These are phyloP conservation scores for Craterocephalus amniculus DNA, from an alignment of 2,797 vertebrate genomes.

Conservation along the genomic window DNA sequence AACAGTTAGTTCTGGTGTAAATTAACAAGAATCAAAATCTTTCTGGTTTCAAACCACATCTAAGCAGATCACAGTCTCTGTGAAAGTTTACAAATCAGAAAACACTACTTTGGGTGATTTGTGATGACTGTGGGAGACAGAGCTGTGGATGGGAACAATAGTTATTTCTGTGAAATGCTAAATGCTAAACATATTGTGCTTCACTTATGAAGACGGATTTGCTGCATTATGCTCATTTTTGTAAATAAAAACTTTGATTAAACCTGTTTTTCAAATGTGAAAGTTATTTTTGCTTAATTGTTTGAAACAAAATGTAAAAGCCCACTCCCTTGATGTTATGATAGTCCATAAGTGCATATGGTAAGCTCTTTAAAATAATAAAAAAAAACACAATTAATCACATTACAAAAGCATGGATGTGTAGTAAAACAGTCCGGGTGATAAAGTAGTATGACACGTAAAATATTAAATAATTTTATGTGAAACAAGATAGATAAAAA, in stretches of 20 bases:
- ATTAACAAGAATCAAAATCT: neutral
- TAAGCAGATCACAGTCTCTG: neutral
- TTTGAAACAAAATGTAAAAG: neutral
- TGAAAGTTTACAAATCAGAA: slow-evolving; percentile 1
- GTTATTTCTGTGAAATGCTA: too few species aligned
- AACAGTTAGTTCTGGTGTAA: neutral
- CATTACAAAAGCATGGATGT: neutral
- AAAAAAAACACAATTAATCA: neutral
- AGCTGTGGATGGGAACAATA: neutral
- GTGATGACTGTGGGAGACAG: neutral
- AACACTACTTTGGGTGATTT: neutral
- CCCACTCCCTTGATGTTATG: neutral
- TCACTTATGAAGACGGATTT: neutral
- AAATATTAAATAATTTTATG: too few species aligned
- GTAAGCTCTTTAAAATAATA: too few species aligned
- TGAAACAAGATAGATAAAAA: too few species aligned
- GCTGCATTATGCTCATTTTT: neutral
- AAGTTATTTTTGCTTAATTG: too few species aligned
- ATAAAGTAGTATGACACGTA: too few species aligned
- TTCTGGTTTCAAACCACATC: neutral
- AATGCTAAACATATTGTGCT: neutral
- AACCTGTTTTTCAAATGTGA: neutral
- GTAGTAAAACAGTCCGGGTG: neutral
- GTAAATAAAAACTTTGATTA: neutral
- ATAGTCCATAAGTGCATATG: too few species aligned